A percentile compares a stretch with the other conserved stretches of the same genome.
Evolutionary conservation across 2,113 vertebrate species (phyloP).

Genomic region (Silurus asotus): DNA sequence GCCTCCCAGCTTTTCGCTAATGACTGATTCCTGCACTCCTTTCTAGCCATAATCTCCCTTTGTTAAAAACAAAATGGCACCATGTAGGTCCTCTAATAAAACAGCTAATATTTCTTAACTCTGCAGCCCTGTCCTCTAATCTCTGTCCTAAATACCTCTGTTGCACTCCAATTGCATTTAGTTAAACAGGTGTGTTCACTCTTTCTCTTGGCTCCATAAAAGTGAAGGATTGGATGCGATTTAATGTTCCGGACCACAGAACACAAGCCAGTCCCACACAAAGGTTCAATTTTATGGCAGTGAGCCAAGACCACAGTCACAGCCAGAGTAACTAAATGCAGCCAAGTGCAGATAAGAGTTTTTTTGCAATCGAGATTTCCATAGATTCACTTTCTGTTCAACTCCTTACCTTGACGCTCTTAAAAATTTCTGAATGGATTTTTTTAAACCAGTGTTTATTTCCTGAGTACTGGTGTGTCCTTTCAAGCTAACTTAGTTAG

Average conservation of each 20-base stretch:
- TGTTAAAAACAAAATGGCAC: slow-evolving; percentile 43
- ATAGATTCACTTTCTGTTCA: slow-evolving; percentile 29
- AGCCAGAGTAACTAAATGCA: slow-evolving; percentile 35
- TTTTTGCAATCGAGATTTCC: slow-evolving; percentile 29
- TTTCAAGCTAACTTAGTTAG: slow-evolving; percentile 47
- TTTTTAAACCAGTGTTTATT: slow-evolving; percentile 41
- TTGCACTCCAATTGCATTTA: slow-evolving; percentile 44
- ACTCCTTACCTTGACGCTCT: slow-evolving; percentile 44
- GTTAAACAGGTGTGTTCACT: slow-evolving; percentile 58
- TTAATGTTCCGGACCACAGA: slow-evolving; percentile 56
- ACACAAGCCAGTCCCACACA: slow-evolving; percentile 50
- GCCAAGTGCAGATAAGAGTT: slow-evolving; percentile 38
- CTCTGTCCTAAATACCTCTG: slow-evolving; percentile 49
- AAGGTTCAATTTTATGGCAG: slow-evolving; percentile 50
- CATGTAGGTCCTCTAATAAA: slow-evolving; percentile 46
- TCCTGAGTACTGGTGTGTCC: slow-evolving; percentile 37
- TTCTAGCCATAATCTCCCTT: slow-evolving; percentile 23
- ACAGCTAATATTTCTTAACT: slow-evolving; percentile 46
- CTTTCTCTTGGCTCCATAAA: slow-evolving; percentile 45
- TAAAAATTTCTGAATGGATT: slow-evolving; percentile 36
- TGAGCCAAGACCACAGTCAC: slow-evolving; percentile 47
- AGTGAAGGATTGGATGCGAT: slow-evolving; percentile 50
- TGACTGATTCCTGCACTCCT: slow-evolving; percentile 33
- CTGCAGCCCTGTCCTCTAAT: slow-evolving; percentile 43
- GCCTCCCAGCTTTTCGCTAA: slow-evolving; percentile 33